A percentile compares a stretch with the other conserved stretches of the same genome.
Evolutionary conservation across 2,797 vertebrate species (phyloP).

Genomic region (Pipistrellus nathusii): DNA sequence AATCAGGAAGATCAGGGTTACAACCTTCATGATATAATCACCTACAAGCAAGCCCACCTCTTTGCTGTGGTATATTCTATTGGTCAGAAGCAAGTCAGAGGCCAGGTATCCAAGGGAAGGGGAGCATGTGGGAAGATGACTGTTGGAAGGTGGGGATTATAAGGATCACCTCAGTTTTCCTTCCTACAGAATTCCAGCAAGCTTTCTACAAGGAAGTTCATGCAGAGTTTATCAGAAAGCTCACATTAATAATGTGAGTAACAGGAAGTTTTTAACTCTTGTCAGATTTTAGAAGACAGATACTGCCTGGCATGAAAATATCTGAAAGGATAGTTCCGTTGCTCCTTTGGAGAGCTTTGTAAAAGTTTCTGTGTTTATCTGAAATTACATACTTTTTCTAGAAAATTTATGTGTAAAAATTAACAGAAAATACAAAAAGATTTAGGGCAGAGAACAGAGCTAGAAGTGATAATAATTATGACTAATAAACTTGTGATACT

Average conservation of each 20-base stretch:
- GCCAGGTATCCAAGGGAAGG: accelerated
- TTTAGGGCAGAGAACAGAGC: background rate
- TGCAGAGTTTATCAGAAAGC: background rate
- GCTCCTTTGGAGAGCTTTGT: background rate
- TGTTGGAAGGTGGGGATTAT: accelerated
- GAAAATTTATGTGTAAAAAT: background rate
- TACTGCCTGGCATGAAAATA: background rate
- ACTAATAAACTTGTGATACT: background rate
- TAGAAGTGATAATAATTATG: background rate
- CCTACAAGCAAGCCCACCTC: background rate
- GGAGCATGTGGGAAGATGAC: background rate
- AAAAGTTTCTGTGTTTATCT: constrained; percentile 7
- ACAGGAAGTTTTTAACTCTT: background rate
- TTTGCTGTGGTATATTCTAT: background rate
- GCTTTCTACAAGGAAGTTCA: constrained; percentile 5
- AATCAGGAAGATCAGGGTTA: background rate
- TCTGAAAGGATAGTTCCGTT: background rate
- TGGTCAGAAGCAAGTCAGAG: background rate
- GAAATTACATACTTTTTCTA: background rate
- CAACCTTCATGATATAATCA: background rate
- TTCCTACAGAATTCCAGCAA: background rate
- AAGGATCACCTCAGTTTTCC: background rate
- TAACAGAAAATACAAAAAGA: background rate
- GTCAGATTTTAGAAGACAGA: constrained; percentile 9
- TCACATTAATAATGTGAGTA: background rate